Evolutionary conservation across 1,140 invertebrate species (phyloP), one percentile per base, ranked within the genome.

Genomic region (Diabrotica undecimpunctata): DNA sequence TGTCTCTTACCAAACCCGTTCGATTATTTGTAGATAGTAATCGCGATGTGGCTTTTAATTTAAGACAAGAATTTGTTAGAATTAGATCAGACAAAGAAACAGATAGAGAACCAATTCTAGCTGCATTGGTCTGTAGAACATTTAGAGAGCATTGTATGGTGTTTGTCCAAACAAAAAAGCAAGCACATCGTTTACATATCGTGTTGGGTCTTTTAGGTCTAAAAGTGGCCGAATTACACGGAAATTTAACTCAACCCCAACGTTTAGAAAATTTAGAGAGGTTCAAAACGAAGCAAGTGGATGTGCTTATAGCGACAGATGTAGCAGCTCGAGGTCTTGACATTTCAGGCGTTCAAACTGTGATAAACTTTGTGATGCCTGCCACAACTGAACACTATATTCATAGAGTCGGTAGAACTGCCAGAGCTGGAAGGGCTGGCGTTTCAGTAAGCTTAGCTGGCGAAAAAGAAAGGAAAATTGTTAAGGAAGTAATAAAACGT

Each of bases 311-410:
- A 57, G 95, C 95, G 0, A 99, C 97, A 5, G 97, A 99, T 83
- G 90, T 99, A 25, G 96, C 96, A 7, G 95, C 97, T 36, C 83
- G 97, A 80, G 97, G 97, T 80, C 83, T 99, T 36, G 97, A 99
- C 80, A 99, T 99, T 72, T 87, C 91, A 54, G 95, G 94, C 7
- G 95, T 99, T 0, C 93, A 96, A 82, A 98, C 95, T 46, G 96
- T 98, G 5, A 93, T 99, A 51, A 99, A 99, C 81, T 98, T 96
- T 79, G 89, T 94, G 0, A 90, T 99, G 90, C 97, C 97, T 4
- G 88, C 90, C 13, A 94, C 93, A 0, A 79, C 97, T 8, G 93
- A 98, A 76, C 95, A 97, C 80, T 99, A 99, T 74, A 95, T 99
- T 77, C 97, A 99, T 75, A 84, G 88, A 78, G 88, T 86, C 65